phyloP scores from a whole-genome alignment of 2,888 invertebrate genomes.

The Drosophila fulvimacula region DNA sequence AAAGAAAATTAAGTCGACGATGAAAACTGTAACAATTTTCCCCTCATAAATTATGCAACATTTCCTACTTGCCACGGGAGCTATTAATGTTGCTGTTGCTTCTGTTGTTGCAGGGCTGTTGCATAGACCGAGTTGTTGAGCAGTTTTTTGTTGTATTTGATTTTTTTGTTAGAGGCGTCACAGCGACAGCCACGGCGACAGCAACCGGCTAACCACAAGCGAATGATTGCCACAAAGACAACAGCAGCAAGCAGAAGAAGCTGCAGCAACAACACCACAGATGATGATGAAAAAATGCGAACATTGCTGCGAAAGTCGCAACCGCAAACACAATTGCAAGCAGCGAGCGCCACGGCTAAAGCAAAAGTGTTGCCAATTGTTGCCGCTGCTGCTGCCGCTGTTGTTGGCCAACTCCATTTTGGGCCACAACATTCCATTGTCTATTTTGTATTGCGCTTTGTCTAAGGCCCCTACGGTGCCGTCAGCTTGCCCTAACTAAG shows the following conservation, averaged over 20 bases:
- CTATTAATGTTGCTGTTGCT: slow-evolving; percentile 28
- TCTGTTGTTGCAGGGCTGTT: slow-evolving; percentile 15
- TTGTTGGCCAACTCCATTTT: slow-evolving; percentile 75
- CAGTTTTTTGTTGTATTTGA: neutral
- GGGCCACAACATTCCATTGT: slow-evolving; percentile 75
- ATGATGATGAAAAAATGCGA: slow-evolving; percentile 50
- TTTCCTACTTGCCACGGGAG: slow-evolving; percentile 68
- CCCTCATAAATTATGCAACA: slow-evolving; percentile 78
- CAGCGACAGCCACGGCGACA: slow-evolving; percentile 27
- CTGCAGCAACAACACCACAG: slow-evolving; percentile 9
- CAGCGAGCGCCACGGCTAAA: slow-evolving; percentile 22
- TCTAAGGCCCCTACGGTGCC: slow-evolving; percentile 36
- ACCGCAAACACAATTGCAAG: slow-evolving; percentile 55
- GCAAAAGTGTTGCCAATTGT: slow-evolving; percentile 57
- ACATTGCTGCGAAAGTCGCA: slow-evolving; percentile 57
- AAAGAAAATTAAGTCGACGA: slow-evolving; percentile 32
- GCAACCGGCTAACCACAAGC: slow-evolving; percentile 39
- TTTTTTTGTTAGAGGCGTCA: slow-evolving; percentile 16
- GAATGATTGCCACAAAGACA: slow-evolving; percentile 44
- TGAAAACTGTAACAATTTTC: slow-evolving; percentile 68
- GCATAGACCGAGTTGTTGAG: slow-evolving; percentile 14
- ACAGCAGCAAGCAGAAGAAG: slow-evolving; percentile 6
- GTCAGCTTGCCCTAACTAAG: slow-evolving; percentile 31
- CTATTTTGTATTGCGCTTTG: slow-evolving; percentile 67
- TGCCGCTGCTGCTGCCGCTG: slow-evolving; percentile 30